phyloP scores from a whole-genome alignment of 2,113 vertebrate species.

The Eonycteris spelaea region DNA sequence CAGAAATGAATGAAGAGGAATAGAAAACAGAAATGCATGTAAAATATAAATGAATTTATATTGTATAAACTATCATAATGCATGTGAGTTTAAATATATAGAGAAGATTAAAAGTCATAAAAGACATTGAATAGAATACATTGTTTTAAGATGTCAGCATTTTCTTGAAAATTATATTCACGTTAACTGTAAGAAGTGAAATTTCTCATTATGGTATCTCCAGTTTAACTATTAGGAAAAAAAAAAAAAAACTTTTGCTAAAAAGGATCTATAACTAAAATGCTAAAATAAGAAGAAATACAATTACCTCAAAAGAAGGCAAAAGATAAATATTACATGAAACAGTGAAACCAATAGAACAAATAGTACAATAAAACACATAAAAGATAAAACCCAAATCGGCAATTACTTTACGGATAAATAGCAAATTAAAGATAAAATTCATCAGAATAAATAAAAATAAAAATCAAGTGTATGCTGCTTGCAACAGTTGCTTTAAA shows the following conservation, averaged over 20 bases:
- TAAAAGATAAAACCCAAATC: neutral
- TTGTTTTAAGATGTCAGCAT: neutral
- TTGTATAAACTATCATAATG: neutral
- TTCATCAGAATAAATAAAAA: neutral
- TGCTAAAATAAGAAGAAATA: neutral
- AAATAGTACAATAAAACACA: neutral
- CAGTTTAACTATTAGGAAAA: neutral
- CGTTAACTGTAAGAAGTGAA: neutral
- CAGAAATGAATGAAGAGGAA: neutral
- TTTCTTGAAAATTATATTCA: neutral
- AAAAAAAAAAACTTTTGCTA: neutral
- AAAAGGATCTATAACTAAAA: neutral
- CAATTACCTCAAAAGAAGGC: neutral
- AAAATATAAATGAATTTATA: neutral
- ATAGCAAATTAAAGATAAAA: neutral
- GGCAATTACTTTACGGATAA: neutral
- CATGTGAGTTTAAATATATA: neutral
- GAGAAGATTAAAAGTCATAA: neutral
- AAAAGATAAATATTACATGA: neutral
- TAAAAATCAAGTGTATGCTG: neutral
- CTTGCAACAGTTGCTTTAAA: neutral
- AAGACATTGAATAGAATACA: neutral
- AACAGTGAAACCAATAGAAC: neutral
- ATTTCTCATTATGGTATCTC: neutral
- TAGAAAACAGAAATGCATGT: neutral